Conservation (phyloP, 1,140 invertebrate genomes). For the Drosophila kikkawai region DNA sequence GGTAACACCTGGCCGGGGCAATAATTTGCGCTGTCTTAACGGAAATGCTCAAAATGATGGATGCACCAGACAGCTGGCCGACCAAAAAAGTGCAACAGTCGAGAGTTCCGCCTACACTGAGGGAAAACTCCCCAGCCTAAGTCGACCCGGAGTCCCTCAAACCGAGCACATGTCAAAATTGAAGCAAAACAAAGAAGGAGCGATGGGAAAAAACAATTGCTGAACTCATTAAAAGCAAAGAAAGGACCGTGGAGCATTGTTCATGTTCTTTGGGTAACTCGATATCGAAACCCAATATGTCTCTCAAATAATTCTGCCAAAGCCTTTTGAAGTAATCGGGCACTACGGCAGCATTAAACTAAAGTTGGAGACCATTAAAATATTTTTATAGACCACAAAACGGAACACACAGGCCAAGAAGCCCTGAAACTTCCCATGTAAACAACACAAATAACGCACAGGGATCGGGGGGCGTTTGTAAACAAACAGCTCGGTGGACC, state of each 20-base stretch:
- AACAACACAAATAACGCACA: slow-evolving; percentile 38
- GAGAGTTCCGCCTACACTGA: slow-evolving; percentile 25
- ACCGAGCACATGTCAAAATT: slow-evolving; percentile 69
- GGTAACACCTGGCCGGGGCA: slow-evolving; percentile 60
- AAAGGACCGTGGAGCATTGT: slow-evolving; percentile 55
- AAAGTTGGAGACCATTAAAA: slow-evolving; percentile 55
- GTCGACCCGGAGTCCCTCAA: neutral
- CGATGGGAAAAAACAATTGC: slow-evolving; percentile 52
- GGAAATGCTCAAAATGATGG: slow-evolving; percentile 52
- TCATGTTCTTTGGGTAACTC: slow-evolving; percentile 48
- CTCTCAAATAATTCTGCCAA: slow-evolving; percentile 49
- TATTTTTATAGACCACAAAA: slow-evolving; percentile 64
- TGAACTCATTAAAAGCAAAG: slow-evolving; percentile 72
- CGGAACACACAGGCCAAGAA: slow-evolving; percentile 38
- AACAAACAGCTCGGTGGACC: slow-evolving; percentile 37
- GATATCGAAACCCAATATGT: slow-evolving; percentile 76
- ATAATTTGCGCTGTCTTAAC: slow-evolving; percentile 53
- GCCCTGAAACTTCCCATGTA: slow-evolving; percentile 35
- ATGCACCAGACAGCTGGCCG: slow-evolving; percentile 47
- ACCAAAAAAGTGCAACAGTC: slow-evolving; percentile 28
- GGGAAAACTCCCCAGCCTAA: slow-evolving; percentile 3
- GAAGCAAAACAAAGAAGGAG: slow-evolving; percentile 43
- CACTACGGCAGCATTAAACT: slow-evolving; percentile 41
- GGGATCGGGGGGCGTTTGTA: slow-evolving; percentile 27
- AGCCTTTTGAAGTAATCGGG: slow-evolving; percentile 69